These are phyloP conservation scores for Osmoderma eremita DNA, from an alignment of 2,888 invertebrate species.

Conservation along the genomic window DNA sequence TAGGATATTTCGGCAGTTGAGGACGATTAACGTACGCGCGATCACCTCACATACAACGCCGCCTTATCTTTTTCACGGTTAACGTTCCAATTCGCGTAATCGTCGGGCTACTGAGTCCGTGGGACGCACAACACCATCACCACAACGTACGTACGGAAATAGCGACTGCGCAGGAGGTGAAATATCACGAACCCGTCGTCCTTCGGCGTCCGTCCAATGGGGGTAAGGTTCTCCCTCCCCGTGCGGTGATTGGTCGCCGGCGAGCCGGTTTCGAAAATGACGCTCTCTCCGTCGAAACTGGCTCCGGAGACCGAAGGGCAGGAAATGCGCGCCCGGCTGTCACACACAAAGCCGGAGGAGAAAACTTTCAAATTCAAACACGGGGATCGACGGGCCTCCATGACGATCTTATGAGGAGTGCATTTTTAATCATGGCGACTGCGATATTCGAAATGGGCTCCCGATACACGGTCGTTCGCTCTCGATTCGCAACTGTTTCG, in stretches of 20 bases:
- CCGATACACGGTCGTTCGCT: conserved; percentile 9
- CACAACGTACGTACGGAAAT: conserved; percentile 33
- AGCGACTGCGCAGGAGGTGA: conserved; percentile 54
- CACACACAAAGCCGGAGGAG: conserved; percentile 27
- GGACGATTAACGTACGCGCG: conserved; percentile 28
- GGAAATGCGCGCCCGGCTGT: conserved; percentile 38
- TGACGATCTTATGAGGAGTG: conserved; percentile 45
- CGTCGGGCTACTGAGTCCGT: conserved; percentile 37
- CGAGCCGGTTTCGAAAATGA: conserved; percentile 52
- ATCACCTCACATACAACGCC: conserved; percentile 26
- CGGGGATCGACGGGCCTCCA: conserved; percentile 57
- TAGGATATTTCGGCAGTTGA: conserved; percentile 13
- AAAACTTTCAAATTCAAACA: conserved; percentile 51
- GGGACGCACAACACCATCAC: conserved; percentile 46
- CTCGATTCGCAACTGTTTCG: conserved; percentile 27
- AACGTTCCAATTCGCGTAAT: conserved; percentile 24
- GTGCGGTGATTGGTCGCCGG: conserved; percentile 56
- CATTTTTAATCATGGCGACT: conserved; percentile 40
- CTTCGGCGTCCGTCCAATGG: conserved; percentile 59
- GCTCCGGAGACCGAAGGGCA: conserved; percentile 45
- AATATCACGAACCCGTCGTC: conserved; percentile 56
- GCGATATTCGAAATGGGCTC: conserved; percentile 35
- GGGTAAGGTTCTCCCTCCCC: conserved; percentile 55
- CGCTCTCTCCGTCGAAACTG: conserved; percentile 46
- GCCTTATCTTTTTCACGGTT: conserved; percentile 45